Evolutionary conservation across 2,888 invertebrate species (phyloP).

Genomic region (Tipula helvola): DNA sequence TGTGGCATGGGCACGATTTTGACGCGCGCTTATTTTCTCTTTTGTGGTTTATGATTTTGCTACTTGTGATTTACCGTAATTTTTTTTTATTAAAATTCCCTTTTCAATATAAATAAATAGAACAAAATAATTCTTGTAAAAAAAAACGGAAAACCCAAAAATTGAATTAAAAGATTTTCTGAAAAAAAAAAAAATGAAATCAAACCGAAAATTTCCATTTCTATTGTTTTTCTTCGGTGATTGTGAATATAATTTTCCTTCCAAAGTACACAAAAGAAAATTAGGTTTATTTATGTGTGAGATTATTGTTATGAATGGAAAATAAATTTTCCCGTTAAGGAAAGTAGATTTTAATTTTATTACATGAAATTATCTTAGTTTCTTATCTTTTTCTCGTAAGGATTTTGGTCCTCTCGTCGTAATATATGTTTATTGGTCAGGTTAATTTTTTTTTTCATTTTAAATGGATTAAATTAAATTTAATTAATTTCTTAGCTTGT

Average conservation of each 20-base stretch:
- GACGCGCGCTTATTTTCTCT: too few species aligned
- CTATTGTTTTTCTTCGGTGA: background rate
- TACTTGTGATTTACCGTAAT: background rate
- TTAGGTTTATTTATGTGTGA: background rate
- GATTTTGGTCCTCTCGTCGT: background rate
- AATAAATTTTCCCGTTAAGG: background rate
- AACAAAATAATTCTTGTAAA: background rate
- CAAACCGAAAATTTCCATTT: background rate
- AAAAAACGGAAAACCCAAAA: background rate
- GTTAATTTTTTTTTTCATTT: background rate
- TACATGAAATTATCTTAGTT: background rate
- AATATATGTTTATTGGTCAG: constrained; percentile 4
- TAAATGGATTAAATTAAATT: background rate
- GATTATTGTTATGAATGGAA: background rate
- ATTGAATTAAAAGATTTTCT: background rate
- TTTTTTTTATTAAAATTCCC: background rate
- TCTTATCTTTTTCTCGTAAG: background rate
- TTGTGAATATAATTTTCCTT: background rate
- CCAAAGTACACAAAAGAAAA: background rate
- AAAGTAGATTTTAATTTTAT: background rate
- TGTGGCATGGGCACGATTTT: too few species aligned
- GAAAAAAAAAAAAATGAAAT: background rate
- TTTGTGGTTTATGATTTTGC: too few species aligned
- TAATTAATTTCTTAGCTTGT: background rate
- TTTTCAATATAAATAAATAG: background rate